Percentiles rank a stretch among this genome's conserved stretches.
Evolutionary conservation across 2,888 invertebrate genomes (phyloP).

Genomic region (Apodemia zela): DNA sequence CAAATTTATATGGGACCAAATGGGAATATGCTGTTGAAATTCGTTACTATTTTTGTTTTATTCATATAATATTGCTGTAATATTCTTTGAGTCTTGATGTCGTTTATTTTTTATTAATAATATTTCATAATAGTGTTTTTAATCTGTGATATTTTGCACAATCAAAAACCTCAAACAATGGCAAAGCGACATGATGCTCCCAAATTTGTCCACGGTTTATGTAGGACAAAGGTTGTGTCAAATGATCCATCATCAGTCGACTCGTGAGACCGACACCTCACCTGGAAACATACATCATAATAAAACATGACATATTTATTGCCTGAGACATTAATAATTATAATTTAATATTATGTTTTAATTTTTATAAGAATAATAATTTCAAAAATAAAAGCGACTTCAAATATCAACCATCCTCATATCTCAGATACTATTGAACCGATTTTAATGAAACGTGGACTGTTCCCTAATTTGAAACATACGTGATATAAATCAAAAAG

Average conservation of each 20-base stretch:
- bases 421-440: too few species aligned
- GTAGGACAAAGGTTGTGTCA: constrained; percentile 59
- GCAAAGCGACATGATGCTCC: constrained; percentile 57
- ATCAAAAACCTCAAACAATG: constrained; percentile 41
- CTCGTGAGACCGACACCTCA: constrained; percentile 65
- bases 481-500: too few species aligned
- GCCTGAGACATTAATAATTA: not conserved
- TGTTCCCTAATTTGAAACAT: too few species aligned
- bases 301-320: not conserved
- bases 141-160: constrained; percentile 38
- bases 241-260: constrained; percentile 76
- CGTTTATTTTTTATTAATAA: constrained; percentile 3
- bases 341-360: too few species aligned
- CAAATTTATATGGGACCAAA: too few species aligned
- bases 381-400: too few species aligned
- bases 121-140: not conserved
- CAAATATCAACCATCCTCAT: too few species aligned
- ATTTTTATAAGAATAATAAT: too few species aligned
- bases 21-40: too few species aligned
- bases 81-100: not conserved
- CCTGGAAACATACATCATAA: constrained; percentile 61
- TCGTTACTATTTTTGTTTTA: too few species aligned
- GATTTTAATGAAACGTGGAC: too few species aligned
- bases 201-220: constrained; percentile 68
- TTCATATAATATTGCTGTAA: too few species aligned